These are phyloP conservation scores for Microplitis deprimator DNA, from an alignment of 2,888 invertebrate species.

Conservation along the genomic window DNA sequence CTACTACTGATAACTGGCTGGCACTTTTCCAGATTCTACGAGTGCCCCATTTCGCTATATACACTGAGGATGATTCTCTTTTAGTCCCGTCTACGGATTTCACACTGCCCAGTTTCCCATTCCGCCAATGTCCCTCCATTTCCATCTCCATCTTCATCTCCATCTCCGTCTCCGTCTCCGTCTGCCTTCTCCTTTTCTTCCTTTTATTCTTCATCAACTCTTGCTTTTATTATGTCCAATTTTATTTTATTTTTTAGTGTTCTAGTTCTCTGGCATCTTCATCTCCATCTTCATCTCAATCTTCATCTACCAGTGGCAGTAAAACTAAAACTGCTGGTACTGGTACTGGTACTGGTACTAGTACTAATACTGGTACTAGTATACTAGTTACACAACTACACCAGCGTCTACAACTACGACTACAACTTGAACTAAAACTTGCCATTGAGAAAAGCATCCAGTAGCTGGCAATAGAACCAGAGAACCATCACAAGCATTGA, in stretches of 20 bases:
- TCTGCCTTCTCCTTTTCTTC: neutral
- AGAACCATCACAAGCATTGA: slow-evolving; percentile 8
- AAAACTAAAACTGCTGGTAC: too few species aligned
- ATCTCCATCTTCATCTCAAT: neutral
- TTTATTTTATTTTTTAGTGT: slow-evolving; percentile 7
- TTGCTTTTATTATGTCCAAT: neutral
- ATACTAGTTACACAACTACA: neutral
- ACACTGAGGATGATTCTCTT: slow-evolving; percentile 31
- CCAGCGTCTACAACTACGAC: neutral
- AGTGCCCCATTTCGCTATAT: slow-evolving; percentile 23
- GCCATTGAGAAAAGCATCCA: slow-evolving; percentile 5
- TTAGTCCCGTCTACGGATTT: slow-evolving; percentile 42
- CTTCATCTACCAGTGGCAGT: too few species aligned
- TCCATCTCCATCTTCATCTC: neutral
- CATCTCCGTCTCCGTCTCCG: neutral
- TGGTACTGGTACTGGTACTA: neutral
- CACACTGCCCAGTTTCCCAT: slow-evolving; percentile 35
- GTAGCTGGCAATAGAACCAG: neutral
- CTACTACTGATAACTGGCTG: slow-evolving; percentile 53
- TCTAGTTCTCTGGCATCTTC: slow-evolving; percentile 5
- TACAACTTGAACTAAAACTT: neutral
- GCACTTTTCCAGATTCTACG: slow-evolving; percentile 51
- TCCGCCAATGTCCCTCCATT: neutral
- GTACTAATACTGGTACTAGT: neutral
- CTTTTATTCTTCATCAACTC: slow-evolving; percentile 6